These are phyloP conservation scores for Melinaea marsaeus DNA, from an alignment of 2,888 invertebrate genomes.

Conservation along the genomic window DNA sequence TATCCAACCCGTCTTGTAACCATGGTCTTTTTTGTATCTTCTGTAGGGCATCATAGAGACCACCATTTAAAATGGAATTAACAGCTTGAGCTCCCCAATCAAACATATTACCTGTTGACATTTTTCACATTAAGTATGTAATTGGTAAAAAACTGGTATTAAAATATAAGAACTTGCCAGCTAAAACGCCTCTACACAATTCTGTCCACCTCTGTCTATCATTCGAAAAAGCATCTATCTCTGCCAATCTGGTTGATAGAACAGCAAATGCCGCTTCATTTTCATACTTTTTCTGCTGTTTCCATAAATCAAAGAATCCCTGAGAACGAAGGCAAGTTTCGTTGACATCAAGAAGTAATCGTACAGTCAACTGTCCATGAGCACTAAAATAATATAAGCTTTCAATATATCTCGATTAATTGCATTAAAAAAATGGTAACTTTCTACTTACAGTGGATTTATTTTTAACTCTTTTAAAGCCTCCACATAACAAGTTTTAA, in stretches of 20 bases:
- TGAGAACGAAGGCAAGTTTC: constrained; percentile 94
- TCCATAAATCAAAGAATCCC: constrained; percentile 94
- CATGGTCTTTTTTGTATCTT: constrained; percentile 94
- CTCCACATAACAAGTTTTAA: constrained; percentile 89
- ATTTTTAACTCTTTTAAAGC: constrained; percentile 85
- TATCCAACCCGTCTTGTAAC: constrained; percentile 92
- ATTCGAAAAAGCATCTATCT: constrained; percentile 83
- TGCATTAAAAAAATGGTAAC: not conserved
- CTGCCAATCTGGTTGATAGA: constrained; percentile 81
- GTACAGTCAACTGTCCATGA: constrained; percentile 91
- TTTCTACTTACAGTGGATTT: constrained; percentile 86
- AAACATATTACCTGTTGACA: constrained; percentile 91
- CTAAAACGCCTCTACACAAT: constrained; percentile 81
- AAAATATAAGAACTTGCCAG: constrained; percentile 56
- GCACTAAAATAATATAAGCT: constrained; percentile 62
- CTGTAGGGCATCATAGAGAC: constrained; percentile 87
- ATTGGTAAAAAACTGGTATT: not conserved
- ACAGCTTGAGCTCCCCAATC: constrained; percentile 98
- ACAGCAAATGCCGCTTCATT: constrained; percentile 87
- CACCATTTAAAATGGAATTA: constrained; percentile 90
- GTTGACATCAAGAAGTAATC: constrained; percentile 93
- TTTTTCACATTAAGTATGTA: too few species aligned
- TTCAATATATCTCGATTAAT: constrained; percentile 11
- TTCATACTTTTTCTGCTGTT: constrained; percentile 91
- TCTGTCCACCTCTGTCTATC: constrained; percentile 80